Percentiles rank a stretch among this genome's conserved stretches.
These are phyloP conservation scores for Brachyptera putata DNA, from an alignment of 2,888 invertebrate genomes.

Conservation along the genomic window DNA sequence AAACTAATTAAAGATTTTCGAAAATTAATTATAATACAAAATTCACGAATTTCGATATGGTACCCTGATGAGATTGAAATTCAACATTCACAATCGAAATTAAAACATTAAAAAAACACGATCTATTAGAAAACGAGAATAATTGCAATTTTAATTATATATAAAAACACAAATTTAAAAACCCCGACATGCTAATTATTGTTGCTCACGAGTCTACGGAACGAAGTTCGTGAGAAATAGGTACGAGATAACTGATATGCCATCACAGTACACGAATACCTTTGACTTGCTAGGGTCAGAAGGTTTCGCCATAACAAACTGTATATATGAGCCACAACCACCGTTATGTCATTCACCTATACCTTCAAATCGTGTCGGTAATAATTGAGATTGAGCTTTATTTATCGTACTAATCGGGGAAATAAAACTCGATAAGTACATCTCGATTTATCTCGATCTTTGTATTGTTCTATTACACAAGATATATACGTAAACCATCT, in stretches of 20 bases:
- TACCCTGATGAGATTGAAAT: too few species aligned
- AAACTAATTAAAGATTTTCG: too few species aligned
- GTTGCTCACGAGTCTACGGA: slow-evolving; percentile 5
- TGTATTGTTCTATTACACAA: background rate
- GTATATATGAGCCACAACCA: too few species aligned
- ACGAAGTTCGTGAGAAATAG: slow-evolving; percentile 7
- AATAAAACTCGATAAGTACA: background rate
- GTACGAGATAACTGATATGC: background rate
- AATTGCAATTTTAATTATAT: slow-evolving; percentile 6
- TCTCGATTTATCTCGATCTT: background rate
- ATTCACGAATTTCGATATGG: too few species aligned
- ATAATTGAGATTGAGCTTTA: slow-evolving; percentile 12
- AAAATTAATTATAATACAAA: too few species aligned
- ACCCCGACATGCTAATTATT: slow-evolving; percentile 8
- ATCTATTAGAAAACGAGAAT: too few species aligned
- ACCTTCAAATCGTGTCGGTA: background rate
- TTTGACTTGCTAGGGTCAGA: background rate
- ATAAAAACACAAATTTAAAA: background rate
- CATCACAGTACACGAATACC: background rate
- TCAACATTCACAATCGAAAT: too few species aligned
- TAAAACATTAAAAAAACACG: too few species aligned
- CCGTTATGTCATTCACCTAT: slow-evolving; percentile 10
- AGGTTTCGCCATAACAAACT: background rate
- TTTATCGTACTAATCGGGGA: slow-evolving; percentile 11
- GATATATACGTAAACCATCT: too few species aligned